These are phyloP conservation scores for Omphaloscelis lunosa DNA, from an alignment of 2,888 invertebrate genomes.

Conservation along the genomic window DNA sequence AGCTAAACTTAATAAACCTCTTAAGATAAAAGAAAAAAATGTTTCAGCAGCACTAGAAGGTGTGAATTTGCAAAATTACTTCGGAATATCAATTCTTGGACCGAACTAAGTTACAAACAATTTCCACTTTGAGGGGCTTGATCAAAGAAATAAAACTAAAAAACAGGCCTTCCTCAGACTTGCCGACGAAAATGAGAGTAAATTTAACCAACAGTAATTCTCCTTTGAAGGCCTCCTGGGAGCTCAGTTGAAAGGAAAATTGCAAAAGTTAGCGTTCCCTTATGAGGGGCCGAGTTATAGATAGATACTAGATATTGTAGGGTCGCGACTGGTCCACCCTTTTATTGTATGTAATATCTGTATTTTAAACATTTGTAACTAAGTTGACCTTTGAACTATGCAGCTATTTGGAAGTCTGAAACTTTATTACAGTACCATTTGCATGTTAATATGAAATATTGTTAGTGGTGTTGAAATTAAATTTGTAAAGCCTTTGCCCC, in stretches of 20 bases:
- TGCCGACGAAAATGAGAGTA: conserved; percentile 85
- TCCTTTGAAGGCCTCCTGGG: conserved; percentile 86
- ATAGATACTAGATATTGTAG: conserved; percentile 73
- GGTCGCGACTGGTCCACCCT: conserved; percentile 60
- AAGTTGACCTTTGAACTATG: conserved; percentile 69
- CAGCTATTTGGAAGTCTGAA: conserved; percentile 66
- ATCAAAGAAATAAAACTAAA: conserved; percentile 90
- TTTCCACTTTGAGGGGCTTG: conserved; percentile 86
- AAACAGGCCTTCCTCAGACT: conserved; percentile 81
- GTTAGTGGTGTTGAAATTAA: conserved; percentile 40
- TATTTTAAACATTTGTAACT: conserved; percentile 53
- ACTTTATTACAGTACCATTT: conserved; percentile 62
- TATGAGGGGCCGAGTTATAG: conserved; percentile 83
- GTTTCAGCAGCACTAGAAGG: conserved; percentile 70
- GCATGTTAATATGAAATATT: conserved; percentile 56
- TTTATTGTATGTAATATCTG: conserved; percentile 55
- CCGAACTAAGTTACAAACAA: conserved; percentile 86
- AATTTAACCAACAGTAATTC: conserved; percentile 90
- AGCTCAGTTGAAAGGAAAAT: conserved; percentile 85
- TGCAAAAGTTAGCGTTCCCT: conserved; percentile 89
- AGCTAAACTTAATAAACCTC: conserved; percentile 23
- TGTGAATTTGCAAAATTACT: conserved; percentile 87
- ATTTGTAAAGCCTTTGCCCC: conserved; percentile 18
- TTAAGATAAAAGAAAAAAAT: conserved; percentile 47
- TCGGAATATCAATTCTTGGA: conserved; percentile 86